Evolutionary conservation across 2,888 invertebrate genomes (phyloP).

Genomic region (Morpho helenor): DNA sequence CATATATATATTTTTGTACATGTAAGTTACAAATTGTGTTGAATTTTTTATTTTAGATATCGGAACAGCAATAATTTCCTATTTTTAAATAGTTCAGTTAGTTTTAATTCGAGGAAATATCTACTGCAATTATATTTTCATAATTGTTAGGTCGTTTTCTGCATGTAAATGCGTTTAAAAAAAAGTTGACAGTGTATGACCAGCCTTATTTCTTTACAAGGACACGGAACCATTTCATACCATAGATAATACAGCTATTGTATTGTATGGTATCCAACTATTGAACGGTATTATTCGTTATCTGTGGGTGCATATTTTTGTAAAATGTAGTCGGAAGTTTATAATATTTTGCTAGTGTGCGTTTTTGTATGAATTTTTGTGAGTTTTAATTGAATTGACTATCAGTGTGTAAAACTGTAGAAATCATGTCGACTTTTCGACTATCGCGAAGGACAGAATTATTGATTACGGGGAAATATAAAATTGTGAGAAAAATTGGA

Average conservation of each 20-base stretch:
- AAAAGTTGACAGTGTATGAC: not conserved
- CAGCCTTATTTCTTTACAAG: not conserved
- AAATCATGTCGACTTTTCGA: conserved; percentile 11
- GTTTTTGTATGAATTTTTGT: conserved; percentile 18
- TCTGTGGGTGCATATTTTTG: conserved; percentile 23
- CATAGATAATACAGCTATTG: conserved; percentile 6
- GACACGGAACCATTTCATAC: conserved; percentile 1
- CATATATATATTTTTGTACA: no score
- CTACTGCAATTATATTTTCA: not conserved
- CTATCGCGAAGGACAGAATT: conserved; percentile 10
- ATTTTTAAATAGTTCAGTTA: no score
- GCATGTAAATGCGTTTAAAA: not conserved
- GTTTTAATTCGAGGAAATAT: no score
- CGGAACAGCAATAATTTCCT: no score
- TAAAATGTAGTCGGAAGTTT: conserved; percentile 31
- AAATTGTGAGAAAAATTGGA: conserved; percentile 97
- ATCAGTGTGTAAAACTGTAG: not conserved
- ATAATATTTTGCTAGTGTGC: conserved; percentile 19
- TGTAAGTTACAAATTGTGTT: no score
- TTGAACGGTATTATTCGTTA: not conserved
- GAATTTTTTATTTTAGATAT: no score
- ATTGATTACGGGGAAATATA: conserved; percentile 90
- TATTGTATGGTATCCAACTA: conserved; percentile 3
- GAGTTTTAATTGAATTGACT: conserved; percentile 13
- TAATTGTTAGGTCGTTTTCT: not conserved